Evolutionary conservation across 2,888 invertebrate genomes (phyloP), one percentile per base, ranked within the genome.

Genomic region (Lathronympha strigana): DNA sequence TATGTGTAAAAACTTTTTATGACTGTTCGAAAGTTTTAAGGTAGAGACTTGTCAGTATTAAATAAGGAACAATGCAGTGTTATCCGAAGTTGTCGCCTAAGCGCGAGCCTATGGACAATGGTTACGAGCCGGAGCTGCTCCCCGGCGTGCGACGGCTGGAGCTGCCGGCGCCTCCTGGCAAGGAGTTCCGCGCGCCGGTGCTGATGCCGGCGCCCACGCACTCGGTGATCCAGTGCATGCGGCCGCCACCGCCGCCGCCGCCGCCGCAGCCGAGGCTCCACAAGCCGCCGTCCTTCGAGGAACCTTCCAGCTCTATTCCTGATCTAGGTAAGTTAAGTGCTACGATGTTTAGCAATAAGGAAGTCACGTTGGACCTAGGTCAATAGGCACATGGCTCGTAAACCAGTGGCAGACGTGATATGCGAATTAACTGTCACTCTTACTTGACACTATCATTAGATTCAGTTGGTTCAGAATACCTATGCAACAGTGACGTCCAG

Each of bases 241-340:
- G 93, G 13, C 92, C 93, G 11, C 92, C 85, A 17, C 90, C 91
- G 0, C 88, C 87, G 9, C 90, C 90, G 49, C 93, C 93, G 17
- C 94, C 94, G 13, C 93, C 87, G 8, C 86, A 88, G 4, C 84
- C 79, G 9, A 93, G 93, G 50, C 92, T 92, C 75, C 87, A 89
- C 82, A 91, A 90, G 74, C 90, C 88, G 36, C 93, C 93, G 54
- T 85, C 90, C 73, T 93, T 94, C 83, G 97, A 97, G 89, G 96
- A 97, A 85, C 96, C 97, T 11, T 95, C 96, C 73, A 96, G 96
- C 91, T 97, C 97, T 76, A 97, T 97, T 86, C 97, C 97, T 72
- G 97, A 97, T 93, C 93, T 97, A 92, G 97, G 97, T 97, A 83
- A 95, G 96, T 93, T 63, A 9, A 21, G 40, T 36, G 23, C 11